Percentiles rank a stretch among this genome's conserved stretches.
These are phyloP conservation scores for Antrozous pallidus DNA, from an alignment of 2,797 vertebrate genomes.

Conservation along the genomic window DNA sequence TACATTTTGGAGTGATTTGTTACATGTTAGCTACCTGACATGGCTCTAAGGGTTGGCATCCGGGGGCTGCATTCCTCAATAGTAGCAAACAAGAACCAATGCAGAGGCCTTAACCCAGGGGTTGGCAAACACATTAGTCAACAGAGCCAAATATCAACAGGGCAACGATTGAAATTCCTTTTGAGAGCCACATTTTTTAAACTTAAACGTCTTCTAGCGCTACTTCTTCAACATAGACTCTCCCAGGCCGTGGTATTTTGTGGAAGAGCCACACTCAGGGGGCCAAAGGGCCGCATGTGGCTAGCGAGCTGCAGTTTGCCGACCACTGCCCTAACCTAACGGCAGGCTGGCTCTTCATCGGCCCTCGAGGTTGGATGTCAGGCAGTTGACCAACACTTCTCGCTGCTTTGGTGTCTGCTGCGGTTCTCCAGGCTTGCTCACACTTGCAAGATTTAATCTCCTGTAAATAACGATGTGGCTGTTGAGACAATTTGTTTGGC, in stretches of 20 bases:
- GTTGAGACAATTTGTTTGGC: conserved; percentile 71
- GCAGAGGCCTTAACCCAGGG: no score
- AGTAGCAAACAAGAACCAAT: not conserved
- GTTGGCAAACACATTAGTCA: no score
- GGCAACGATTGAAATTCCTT: no score
- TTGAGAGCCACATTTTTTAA: no score
- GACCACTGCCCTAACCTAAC: no score
- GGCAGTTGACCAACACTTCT: not conserved
- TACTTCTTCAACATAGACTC: no score
- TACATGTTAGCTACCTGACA: not conserved
- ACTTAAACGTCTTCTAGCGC: no score
- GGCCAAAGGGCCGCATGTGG: no score
- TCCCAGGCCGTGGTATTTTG: no score
- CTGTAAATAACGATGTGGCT: conserved; percentile 66
- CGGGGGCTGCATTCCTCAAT: not conserved
- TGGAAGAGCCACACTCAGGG: no score
- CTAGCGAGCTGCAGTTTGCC: no score
- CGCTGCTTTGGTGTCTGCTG: not conserved
- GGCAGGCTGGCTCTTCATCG: not conserved
- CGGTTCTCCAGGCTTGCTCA: conserved; percentile 11
- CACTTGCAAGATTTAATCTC: conserved; percentile 65
- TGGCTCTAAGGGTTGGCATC: not conserved
- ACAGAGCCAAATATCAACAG: no score
- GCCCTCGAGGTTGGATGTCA: not conserved
- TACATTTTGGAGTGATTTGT: not conserved